Evolutionary conservation across 2,888 invertebrate species (phyloP).

Genomic region (Busseola fusca): DNA sequence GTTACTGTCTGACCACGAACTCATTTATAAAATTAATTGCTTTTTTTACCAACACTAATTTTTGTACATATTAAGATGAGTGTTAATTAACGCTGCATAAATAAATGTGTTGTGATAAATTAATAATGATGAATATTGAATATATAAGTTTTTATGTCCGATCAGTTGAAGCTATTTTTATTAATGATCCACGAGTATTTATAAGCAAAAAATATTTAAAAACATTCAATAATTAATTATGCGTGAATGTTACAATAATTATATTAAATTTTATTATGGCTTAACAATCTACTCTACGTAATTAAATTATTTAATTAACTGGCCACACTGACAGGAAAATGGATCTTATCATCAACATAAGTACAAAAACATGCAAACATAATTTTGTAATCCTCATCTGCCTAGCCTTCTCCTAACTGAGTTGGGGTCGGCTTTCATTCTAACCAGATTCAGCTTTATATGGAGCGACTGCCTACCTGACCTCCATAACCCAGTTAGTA

Average conservation of each 20-base stretch:
- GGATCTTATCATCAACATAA: not conserved
- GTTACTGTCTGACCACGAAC: slow-evolving; percentile 64
- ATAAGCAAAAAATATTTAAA: slow-evolving; percentile 1
- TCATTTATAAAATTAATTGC: slow-evolving; percentile 19
- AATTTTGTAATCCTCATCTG: not conserved
- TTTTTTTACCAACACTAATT: slow-evolving; percentile 28
- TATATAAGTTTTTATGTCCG: slow-evolving; percentile 27
- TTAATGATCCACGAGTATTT: not conserved
- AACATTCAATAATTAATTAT: slow-evolving; percentile 2
- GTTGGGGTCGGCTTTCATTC: no score
- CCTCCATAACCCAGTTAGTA: no score
- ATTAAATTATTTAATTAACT: slow-evolving; percentile 20
- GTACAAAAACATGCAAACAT: not conserved
- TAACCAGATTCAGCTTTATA: no score
- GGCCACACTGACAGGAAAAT: not conserved
- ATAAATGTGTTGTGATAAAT: slow-evolving; percentile 29
- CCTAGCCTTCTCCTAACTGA: no score
- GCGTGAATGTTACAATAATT: slow-evolving; percentile 7
- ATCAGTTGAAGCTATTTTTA: slow-evolving; percentile 28
- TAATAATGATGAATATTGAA: slow-evolving; percentile 31
- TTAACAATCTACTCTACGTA: not conserved
- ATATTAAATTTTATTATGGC: slow-evolving; percentile 9
- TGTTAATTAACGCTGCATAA: slow-evolving; percentile 38
- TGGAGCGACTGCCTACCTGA: no score
- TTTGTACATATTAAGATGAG: slow-evolving; percentile 25